Evolutionary conservation across 2,888 invertebrate genomes (phyloP).

Genomic region (Sympetrum striolatum): DNA sequence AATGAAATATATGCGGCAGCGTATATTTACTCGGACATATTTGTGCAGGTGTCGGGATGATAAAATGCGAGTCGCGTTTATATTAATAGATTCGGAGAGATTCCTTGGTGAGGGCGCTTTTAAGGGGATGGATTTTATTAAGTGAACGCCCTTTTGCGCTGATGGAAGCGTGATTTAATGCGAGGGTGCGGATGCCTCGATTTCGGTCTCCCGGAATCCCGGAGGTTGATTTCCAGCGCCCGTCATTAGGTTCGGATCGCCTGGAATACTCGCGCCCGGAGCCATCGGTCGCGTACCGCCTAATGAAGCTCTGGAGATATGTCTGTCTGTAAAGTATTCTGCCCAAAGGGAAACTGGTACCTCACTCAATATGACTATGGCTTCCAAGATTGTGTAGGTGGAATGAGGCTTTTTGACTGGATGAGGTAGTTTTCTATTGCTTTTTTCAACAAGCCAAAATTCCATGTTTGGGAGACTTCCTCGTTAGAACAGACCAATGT

Average conservation of each 20-base stretch:
- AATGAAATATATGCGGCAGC: constrained; percentile 12
- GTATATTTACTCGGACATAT: background rate
- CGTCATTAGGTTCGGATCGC: background rate
- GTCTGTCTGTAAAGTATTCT: too few relatives aligned
- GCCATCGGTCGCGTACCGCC: background rate
- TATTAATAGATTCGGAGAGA: background rate
- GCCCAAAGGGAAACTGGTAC: too few relatives aligned
- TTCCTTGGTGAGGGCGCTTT: background rate
- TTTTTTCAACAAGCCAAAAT: too few relatives aligned
- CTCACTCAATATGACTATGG: too few relatives aligned
- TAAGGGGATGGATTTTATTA: background rate
- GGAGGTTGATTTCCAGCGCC: background rate
- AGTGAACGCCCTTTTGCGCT: background rate
- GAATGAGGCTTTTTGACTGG: too few relatives aligned
- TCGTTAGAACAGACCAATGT: too few relatives aligned
- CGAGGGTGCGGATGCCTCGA: background rate
- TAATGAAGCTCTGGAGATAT: background rate
- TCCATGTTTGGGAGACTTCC: too few relatives aligned
- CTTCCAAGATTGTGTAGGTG: too few relatives aligned
- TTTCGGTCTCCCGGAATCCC: background rate
- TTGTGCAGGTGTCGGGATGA: constrained; percentile 16
- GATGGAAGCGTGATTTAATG: constrained; percentile 29
- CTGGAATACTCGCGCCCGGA: background rate
- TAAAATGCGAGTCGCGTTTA: background rate
- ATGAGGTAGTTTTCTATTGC: too few relatives aligned